Evolutionary conservation across 2,797 vertebrate genomes (phyloP), one percentile per base, ranked within the genome.

Genomic region (Dendrocincla fuliginosa): DNA sequence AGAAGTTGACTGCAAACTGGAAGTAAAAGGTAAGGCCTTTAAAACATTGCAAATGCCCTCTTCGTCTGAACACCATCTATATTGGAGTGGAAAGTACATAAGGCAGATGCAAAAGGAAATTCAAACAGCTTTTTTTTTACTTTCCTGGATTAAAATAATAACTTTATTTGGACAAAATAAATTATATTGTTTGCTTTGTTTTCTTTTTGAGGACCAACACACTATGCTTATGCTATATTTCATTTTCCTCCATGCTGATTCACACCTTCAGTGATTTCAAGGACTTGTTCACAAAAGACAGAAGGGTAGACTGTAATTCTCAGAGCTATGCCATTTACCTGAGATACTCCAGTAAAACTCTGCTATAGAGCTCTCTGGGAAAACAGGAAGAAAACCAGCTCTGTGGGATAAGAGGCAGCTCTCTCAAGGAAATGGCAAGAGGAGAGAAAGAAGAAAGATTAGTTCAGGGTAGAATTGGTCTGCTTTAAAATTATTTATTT

Each of bases 1-100:
- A 91, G 99, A 99, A 89, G 99, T 99, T 90, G 99, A 99, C 5
- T 99, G 99, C 97, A 99, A 99, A 95, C 98, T 99, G 96, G 99
- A 99, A 97, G 98, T 99, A 88, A 99, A 99, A 99, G 99, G 99
- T 99, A 98, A 98, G 98, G 88, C n/a, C 1, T 71, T 73, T 13
- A 42, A 65, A 78, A 33, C 74, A 69, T 22, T 46, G 32, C 35
- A 59, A 52, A 59, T 13, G 16, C 14, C 28, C 37, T 67, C 16
- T 60, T 49, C 77, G 10, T 55, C 56, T 22, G 17, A 78, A 53
- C 11, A 33, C 28, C 12, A 9, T 11, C 73, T 33, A 27, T 10
- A 8, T 0, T 30, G 37, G 19, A 76, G 67, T 11, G n/a, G 30
- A 35, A 71, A 84, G 6, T 53, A n/a, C 3, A 15, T 20, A 61